These are phyloP conservation scores for Temnothorax nylanderi DNA, from an alignment of 1,140 invertebrate species.

Conservation along the genomic window DNA sequence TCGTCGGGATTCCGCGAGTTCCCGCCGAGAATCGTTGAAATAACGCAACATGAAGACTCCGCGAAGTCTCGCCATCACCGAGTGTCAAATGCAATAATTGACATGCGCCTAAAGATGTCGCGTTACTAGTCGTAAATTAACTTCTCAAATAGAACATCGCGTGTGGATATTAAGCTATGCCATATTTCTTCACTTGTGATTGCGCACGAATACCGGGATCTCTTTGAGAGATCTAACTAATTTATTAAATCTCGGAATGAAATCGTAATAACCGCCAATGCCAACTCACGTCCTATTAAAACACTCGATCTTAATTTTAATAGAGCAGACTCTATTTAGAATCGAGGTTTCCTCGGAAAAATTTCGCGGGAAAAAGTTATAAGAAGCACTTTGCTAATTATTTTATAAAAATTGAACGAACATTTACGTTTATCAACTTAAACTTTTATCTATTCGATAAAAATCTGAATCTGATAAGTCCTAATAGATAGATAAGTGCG, in stretches of 20 bases:
- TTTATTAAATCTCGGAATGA: background rate
- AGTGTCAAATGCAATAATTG: background rate
- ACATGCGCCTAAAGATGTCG: background rate
- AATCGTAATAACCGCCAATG: background rate
- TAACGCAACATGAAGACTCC: slow-evolving; percentile 6
- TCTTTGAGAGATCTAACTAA: background rate
- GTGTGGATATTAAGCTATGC: background rate
- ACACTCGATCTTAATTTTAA: background rate
- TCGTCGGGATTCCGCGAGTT: slow-evolving; percentile 42
- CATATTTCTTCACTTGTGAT: background rate
- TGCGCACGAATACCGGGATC: background rate
- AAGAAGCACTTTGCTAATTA: background rate
- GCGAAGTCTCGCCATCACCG: slow-evolving; percentile 1
- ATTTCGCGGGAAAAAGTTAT: background rate
- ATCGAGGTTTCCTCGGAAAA: background rate
- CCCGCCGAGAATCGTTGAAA: slow-evolving; percentile 44
- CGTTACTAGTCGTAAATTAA: background rate
- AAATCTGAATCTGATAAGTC: too few relatives aligned
- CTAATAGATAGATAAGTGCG: background rate
- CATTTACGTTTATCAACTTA: too few relatives aligned
- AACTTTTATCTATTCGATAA: too few relatives aligned
- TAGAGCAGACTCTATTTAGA: background rate
- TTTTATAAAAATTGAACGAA: background rate
- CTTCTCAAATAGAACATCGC: background rate
- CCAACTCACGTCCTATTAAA: background rate